A percentile compares a stretch with the other conserved stretches of the same genome.
Evolutionary conservation across 1,140 invertebrate genomes (phyloP).

Genomic region (Hermetia illucens): DNA sequence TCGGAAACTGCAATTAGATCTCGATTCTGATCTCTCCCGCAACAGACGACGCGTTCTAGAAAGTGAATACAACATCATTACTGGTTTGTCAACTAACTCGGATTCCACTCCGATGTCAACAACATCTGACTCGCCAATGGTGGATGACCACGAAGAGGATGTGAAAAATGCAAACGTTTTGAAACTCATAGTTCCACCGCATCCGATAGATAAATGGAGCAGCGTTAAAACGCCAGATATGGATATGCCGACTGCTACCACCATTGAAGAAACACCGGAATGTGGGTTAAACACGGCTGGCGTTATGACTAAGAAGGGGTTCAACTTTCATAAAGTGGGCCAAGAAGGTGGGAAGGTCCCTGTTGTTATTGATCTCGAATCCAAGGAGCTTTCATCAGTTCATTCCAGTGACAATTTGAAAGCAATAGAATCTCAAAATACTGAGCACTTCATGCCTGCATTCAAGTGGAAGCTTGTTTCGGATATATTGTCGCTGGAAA

Average conservation of each 20-base stretch:
- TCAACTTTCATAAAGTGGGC: too few relatives aligned
- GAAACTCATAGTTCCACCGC: too few relatives aligned
- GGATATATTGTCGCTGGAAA: too few relatives aligned
- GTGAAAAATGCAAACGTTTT: neutral
- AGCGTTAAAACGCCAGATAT: neutral
- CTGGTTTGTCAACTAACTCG: slow-evolving; percentile 4
- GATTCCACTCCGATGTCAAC: slow-evolving; percentile 21
- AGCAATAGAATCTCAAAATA: too few relatives aligned
- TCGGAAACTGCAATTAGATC: slow-evolving; percentile 5
- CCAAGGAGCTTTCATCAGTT: too few relatives aligned
- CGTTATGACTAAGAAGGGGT: neutral
- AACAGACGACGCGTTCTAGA: slow-evolving; percentile 14
- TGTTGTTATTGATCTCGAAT: too few relatives aligned
- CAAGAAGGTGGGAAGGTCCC: too few relatives aligned
- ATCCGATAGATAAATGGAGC: neutral
- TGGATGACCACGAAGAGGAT: neutral
- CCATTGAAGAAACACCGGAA: slow-evolving; percentile 6
- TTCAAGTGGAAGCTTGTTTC: too few relatives aligned
- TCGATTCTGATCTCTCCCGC: slow-evolving; percentile 8
- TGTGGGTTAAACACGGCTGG: slow-evolving; percentile 8
- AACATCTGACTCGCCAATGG: slow-evolving; percentile 17
- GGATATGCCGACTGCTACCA: neutral
- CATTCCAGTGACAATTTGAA: too few relatives aligned
- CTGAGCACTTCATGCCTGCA: too few relatives aligned
- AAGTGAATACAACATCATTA: slow-evolving; percentile 14